phyloP scores from a whole-genome alignment of 2,888 invertebrate species.

The Mactromeris polynyma region DNA sequence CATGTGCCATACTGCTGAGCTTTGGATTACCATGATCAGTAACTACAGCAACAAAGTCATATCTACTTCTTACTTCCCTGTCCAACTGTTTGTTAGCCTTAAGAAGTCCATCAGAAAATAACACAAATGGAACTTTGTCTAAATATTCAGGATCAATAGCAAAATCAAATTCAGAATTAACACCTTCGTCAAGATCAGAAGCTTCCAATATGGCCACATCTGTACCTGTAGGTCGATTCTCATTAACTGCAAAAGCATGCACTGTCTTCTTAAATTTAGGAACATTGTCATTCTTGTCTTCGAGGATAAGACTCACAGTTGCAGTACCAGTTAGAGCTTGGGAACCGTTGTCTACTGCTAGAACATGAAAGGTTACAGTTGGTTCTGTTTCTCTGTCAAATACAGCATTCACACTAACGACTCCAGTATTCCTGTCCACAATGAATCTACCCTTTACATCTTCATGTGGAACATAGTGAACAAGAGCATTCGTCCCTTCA shows the following conservation, averaged over 20 bases:
- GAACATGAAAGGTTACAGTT: constrained; percentile 70
- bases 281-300: constrained; percentile 71
- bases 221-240: constrained; percentile 64
- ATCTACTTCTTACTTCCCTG: constrained; percentile 74
- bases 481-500: constrained; percentile 68
- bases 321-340: constrained; percentile 72
- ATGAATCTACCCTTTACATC: constrained; percentile 67
- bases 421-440: constrained; percentile 74
- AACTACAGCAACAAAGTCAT: constrained; percentile 74
- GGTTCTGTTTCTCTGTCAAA: constrained; percentile 76
- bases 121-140: constrained; percentile 74
- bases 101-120: constrained; percentile 74
- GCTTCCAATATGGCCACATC: constrained; percentile 67
- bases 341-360: constrained; percentile 73
- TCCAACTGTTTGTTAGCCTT: constrained; percentile 75
- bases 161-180: constrained; percentile 74
- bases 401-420: constrained; percentile 69
- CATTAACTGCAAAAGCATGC: constrained; percentile 61
- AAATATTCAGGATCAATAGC: constrained; percentile 63
- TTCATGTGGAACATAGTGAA: constrained; percentile 68
- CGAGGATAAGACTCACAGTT: constrained; percentile 64
- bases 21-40: constrained; percentile 74
- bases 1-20: constrained; percentile 72
- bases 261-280: constrained; percentile 69
- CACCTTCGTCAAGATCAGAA: constrained; percentile 74